These are phyloP conservation scores for Drosophila birchii DNA, from an alignment of 2,888 invertebrate species.

Conservation along the genomic window DNA sequence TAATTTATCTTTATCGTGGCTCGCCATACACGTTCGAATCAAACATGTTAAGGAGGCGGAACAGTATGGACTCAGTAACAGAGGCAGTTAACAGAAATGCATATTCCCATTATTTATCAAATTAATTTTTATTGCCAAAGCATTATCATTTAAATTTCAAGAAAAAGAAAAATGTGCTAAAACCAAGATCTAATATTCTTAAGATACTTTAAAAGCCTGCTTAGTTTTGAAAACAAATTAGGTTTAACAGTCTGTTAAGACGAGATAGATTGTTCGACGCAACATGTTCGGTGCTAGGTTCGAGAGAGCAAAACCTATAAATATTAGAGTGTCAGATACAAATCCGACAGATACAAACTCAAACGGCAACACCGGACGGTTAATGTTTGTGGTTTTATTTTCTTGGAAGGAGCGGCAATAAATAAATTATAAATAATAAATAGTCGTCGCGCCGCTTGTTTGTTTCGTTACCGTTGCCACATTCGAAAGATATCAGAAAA, in stretches of 20 bases:
- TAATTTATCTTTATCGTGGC: neutral
- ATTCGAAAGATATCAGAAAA: constrained; percentile 23
- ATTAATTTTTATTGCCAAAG: neutral
- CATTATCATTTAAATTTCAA: neutral
- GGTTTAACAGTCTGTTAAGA: neutral
- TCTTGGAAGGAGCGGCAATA: constrained; percentile 7
- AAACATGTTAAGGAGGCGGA: neutral
- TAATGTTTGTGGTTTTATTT: constrained; percentile 2
- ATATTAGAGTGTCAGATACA: neutral
- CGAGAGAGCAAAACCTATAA: constrained; percentile 11
- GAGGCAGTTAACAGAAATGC: neutral
- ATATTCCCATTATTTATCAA: neutral
- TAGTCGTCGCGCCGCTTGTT: constrained; percentile 26
- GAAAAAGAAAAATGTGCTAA: neutral
- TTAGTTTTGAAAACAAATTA: neutral
- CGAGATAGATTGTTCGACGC: neutral
- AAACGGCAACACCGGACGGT: constrained; percentile 9
- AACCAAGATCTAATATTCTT: neutral
- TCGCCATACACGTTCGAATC: neutral
- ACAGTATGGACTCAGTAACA: neutral
- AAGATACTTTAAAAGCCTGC: neutral
- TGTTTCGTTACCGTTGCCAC: constrained; percentile 17
- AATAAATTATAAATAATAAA: constrained; percentile 9
- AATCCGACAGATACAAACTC: neutral
- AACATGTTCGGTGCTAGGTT: neutral